Evolutionary conservation across 2,888 invertebrate genomes (phyloP), one percentile per base, ranked within the genome.

Genomic region (Coronaproctus castanopsis): DNA sequence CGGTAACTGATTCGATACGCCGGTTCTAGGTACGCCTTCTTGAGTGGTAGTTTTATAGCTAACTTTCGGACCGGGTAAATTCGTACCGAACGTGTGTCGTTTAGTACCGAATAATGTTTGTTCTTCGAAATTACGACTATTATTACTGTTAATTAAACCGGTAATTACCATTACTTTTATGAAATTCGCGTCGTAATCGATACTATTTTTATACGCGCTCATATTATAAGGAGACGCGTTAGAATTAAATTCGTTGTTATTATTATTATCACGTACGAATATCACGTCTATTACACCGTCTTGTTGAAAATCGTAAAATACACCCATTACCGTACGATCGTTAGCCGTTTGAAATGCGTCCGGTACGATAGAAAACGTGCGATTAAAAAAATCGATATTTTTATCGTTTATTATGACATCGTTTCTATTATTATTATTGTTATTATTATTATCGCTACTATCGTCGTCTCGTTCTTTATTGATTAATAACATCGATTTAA

Each of bases 111-210:
- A 74, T 23, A 83, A 78, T 1, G 85, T 85, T 67, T 81, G 81
- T 20, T 81, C 80, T 67, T 82, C 81, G 20, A 81, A 80, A 20
- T 50, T 49, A 19, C 57, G 58, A 22, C 52, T 54, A 1, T 57
- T 55, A 8, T 56, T 55, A n/a, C 20, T 22, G 24, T 61, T 62
- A 21, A 36, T 58, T 21, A 63, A 23, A 21, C 61, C 64, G 49
- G 63, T 62, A 24, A 64, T 63, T n/a, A 65, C 78, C 77, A 71
- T 87, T 86, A 21, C 80, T 76, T 96, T 96, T 1, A 96, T 82
- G 69, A 96, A 96, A 71, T 92, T 93, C 0, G 93, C 89, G 72
- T 96, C 95, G 73, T 90, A 90, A 68, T 90, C 87, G 58, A 91
- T 76, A 64, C 84, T 85, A 70, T 93, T 95, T 69, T 82, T 82